Evolutionary conservation across 2,797 vertebrate genomes (phyloP), one percentile per base, ranked within the genome.

Genomic region (Neolamprologus multifasciatus): DNA sequence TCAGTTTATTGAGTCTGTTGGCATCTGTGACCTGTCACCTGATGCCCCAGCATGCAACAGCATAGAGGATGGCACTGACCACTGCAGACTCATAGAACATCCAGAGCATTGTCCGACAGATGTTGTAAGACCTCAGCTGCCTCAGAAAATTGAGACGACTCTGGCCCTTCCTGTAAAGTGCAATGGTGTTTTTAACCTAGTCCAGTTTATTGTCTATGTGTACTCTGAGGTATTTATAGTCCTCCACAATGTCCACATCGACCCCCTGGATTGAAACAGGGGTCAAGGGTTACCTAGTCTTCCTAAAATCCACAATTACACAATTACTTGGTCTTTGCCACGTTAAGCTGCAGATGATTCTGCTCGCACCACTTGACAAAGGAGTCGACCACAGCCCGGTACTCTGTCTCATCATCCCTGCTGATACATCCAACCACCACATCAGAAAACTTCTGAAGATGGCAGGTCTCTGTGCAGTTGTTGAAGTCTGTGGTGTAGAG

Each of bases 291-390:
- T 51, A 10, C 5, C 19, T 51, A 9, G 48, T 51, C 19, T 51
- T n/a, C 9, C 48, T 51, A 0, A 51, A 51, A 6, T n/a, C 48
- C 19, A 51, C 9, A 2, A 51, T 51, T n/a, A n/a, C n/a, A n/a
- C 50, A 51, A 2, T 51, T 51, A 0, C 5, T 50, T 50, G 48
- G 48, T 50, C 48, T 50, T 50, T 50, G 48, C 3, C 45, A 1
- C 2, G 45, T 0, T 48, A 0, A 19, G 16, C 16, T 48, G 45
- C 45, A 17, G 45, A 48, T 48, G 16, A 48, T 48, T 48, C 45
- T 48, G 45, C 45, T 48, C 8, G 8, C 4, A 17, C 45, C 45
- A 48, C 7, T 14, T 48, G 7, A 48, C 45, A 48, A 48, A 48
- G 16, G 45, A 48, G 45, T 48, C 45, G 0, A 17, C 16, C 2